Evolutionary conservation across 1,140 invertebrate species (phyloP).

Genomic region (Colletes latitarsis): DNA sequence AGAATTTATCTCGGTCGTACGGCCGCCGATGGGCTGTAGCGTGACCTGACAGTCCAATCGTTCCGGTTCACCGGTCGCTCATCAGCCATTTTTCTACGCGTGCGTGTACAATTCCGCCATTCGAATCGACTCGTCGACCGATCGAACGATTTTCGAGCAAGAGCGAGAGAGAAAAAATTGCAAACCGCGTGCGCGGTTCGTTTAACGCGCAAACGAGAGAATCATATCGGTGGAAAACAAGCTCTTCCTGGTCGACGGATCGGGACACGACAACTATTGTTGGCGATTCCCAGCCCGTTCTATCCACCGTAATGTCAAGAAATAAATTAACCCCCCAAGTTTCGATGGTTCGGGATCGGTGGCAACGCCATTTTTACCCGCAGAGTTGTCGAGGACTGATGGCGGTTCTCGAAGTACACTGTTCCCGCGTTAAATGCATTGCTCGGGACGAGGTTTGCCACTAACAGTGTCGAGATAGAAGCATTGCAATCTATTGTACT

Average conservation of each 20-base stretch:
- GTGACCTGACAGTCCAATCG: slow-evolving; percentile 19
- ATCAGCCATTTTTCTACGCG: slow-evolving; percentile 39
- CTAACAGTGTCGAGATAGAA: too few species aligned
- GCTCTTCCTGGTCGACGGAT: slow-evolving; percentile 12
- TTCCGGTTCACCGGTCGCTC: slow-evolving; percentile 22
- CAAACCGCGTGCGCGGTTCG: slow-evolving; percentile 29
- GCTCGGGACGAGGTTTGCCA: too few species aligned
- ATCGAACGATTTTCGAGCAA: not conserved
- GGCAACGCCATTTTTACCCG: too few species aligned
- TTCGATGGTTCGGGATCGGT: too few species aligned
- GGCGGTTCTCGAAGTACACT: too few species aligned
- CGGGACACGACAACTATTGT: too few species aligned
- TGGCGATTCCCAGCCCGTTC: too few species aligned
- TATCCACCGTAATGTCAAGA: too few species aligned
- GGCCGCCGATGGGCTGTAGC: not conserved
- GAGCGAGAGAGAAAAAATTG: not conserved
- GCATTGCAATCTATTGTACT: too few species aligned
- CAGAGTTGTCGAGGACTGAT: too few species aligned
- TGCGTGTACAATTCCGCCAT: slow-evolving; percentile 32
- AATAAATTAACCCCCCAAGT: too few species aligned
- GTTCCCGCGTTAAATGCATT: too few species aligned
- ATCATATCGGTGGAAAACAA: slow-evolving; percentile 40
- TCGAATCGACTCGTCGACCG: not conserved
- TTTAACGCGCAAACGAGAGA: slow-evolving; percentile 40
- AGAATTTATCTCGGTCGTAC: slow-evolving; percentile 1